Base-by-base conservation (phyloP, 2,797 vertebrate genomes). In the Phrynocephalus vlangalii region DNA sequence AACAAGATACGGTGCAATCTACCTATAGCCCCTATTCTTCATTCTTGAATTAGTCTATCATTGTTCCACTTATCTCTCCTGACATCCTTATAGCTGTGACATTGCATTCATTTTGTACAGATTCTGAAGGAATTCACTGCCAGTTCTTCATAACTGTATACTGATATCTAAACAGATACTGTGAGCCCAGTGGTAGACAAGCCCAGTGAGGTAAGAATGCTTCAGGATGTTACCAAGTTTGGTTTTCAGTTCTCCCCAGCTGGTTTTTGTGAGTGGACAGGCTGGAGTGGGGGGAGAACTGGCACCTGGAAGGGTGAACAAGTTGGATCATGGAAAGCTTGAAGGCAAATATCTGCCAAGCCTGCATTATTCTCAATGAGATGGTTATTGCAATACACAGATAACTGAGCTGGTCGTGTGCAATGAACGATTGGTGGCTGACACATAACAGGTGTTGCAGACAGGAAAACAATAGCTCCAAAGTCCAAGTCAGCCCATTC, bases 41-140 rank as follows among this genome's bases (percentile, higher is more conserved):
- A 28, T 68, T 52, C 63, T 78, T 38, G 77, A 79, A 67, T 72
- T 79, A 60, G 30, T 67, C 24, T 76, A 28, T 44, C 83, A 82
- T 82, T 75, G 24, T 26, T 26, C 52, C 56, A 63, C 48, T 24
- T 33, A 16, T 48, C 20, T 26, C 16, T n/a, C 77, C 28, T 79
- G 68, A 72, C 79, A 73, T 30, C 66, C 76, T 82, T 76, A 76
- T 33, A 82, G 28, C 79, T 56, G 22, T 63, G 48, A 33, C 75
- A 79, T 38, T 79, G 50, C 67, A 84, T 67, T 72, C 30, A 84
- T 71, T 84, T 70, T 79, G 33, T 72, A 84, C 67, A 84, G 60
- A 33, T 11, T 71, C 28, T 26, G 67, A 78, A 78, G 28, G 24
- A 44, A 71, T 60, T 70, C 60, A 79, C 10, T 68, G n/a, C 24